Evolutionary conservation across 2,888 invertebrate genomes (phyloP).

Genomic region (Alentia gelatinosa): DNA sequence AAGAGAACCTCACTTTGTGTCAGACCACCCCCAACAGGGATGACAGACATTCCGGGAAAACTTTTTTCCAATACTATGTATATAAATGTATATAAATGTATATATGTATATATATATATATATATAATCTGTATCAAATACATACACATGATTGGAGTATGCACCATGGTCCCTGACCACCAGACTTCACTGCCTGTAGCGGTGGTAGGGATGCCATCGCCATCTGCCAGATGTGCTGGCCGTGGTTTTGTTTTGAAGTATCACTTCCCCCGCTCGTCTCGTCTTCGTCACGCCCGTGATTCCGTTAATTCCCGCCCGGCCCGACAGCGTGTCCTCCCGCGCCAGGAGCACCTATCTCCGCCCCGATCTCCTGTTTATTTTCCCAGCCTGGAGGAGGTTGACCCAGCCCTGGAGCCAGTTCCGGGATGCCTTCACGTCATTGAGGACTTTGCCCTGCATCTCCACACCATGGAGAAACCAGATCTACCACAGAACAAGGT

Average conservation of each 20-base stretch:
- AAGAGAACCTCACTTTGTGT: no score
- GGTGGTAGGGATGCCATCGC: background rate
- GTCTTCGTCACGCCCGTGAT: background rate
- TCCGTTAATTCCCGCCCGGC: constrained; percentile 13
- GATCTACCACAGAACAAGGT: no score
- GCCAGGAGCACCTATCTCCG: background rate
- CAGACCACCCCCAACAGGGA: no score
- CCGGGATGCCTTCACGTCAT: constrained; percentile 1
- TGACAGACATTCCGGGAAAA: no score
- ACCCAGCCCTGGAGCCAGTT: background rate
- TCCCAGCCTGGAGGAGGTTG: background rate
- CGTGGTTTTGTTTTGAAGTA: background rate
- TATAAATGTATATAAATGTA: no score
- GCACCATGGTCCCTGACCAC: no score
- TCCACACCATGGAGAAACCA: no score
- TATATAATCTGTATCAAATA: background rate
- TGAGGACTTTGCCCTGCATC: no score
- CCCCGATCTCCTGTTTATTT: constrained; percentile 19
- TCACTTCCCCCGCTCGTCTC: background rate
- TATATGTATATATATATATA: no score
- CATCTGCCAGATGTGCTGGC: background rate
- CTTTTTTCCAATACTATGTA: no score
- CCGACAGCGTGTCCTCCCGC: background rate
- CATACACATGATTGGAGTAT: background rate
- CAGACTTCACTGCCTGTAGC: no score